Percentiles rank a stretch among this genome's conserved stretches.
Conservation (phyloP, 2,113 vertebrate genomes). For the Formicarius rufipectus region DNA sequence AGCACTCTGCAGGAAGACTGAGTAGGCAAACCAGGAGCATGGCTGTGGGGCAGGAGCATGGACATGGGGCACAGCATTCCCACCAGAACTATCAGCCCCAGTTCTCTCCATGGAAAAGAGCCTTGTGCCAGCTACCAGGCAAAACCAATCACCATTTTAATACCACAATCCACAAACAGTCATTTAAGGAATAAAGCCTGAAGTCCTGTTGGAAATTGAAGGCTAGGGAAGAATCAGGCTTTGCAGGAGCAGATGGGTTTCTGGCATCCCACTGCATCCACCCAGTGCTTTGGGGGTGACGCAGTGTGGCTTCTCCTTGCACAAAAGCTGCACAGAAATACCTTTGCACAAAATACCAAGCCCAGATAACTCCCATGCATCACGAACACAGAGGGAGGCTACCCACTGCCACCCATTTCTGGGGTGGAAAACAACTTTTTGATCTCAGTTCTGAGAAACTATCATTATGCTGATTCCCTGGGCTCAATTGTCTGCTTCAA, state of each 20-base stretch:
- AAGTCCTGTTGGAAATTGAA: not conserved
- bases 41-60: fast-evolving
- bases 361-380: not conserved
- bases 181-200: not conserved
- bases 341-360: not conserved
- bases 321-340: not conserved
- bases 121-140: not conserved
- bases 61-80: not conserved
- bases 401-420: not conserved
- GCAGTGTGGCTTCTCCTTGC: not conserved
- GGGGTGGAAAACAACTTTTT: not conserved
- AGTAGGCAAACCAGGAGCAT: not conserved
- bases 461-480: not conserved
- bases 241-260: not conserved
- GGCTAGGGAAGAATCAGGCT: not conserved
- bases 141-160: not conserved
- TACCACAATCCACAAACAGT: not conserved
- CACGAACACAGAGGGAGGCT: not conserved
- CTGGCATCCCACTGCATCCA: not conserved
- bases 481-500: not conserved
- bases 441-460: not conserved
- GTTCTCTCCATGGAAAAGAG: not conserved
- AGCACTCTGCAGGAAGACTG: not conserved
- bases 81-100: not conserved
- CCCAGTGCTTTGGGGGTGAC: fast-evolving